Conservation (phyloP, 1,140 invertebrate species). For the Caenorhabditis brenneri region DNA sequence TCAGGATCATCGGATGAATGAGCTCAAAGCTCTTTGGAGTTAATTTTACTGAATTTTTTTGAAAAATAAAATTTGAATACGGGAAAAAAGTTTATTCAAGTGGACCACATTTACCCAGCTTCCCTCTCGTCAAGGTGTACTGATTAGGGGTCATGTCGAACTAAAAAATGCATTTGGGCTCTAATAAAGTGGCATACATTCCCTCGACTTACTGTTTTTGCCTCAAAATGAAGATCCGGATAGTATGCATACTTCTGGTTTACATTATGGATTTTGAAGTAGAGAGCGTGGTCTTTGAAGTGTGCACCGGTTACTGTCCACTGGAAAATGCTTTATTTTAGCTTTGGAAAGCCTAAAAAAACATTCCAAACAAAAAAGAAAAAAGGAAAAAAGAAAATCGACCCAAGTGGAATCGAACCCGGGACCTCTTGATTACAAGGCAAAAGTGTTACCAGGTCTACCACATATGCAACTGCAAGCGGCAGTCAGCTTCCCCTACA, state of each 20-base stretch:
- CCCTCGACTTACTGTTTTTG: neutral
- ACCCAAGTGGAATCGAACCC: no score
- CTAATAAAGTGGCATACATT: neutral
- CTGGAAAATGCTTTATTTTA: neutral
- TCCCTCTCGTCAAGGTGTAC: neutral
- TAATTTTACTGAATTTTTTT: neutral
- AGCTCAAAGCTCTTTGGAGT: neutral
- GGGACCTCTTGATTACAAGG: neutral
- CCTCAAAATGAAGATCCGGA: neutral
- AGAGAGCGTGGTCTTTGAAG: neutral
- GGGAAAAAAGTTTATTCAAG: neutral
- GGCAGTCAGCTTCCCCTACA: no score
- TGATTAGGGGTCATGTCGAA: neutral
- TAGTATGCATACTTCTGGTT: neutral
- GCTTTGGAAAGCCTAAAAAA: no score
- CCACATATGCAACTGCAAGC: no score
- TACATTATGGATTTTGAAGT: neutral
- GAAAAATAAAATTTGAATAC: neutral
- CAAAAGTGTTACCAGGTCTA: no score
- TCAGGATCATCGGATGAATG: constrained; percentile 1
- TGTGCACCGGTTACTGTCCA: neutral
- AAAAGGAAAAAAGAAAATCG: no score
- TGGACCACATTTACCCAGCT: neutral
- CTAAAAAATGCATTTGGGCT: neutral
- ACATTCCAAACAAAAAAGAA: no score